Evolutionary conservation across 2,797 vertebrate genomes (phyloP), one percentile per base, ranked within the genome.

Genomic region (Cygnus olor): DNA sequence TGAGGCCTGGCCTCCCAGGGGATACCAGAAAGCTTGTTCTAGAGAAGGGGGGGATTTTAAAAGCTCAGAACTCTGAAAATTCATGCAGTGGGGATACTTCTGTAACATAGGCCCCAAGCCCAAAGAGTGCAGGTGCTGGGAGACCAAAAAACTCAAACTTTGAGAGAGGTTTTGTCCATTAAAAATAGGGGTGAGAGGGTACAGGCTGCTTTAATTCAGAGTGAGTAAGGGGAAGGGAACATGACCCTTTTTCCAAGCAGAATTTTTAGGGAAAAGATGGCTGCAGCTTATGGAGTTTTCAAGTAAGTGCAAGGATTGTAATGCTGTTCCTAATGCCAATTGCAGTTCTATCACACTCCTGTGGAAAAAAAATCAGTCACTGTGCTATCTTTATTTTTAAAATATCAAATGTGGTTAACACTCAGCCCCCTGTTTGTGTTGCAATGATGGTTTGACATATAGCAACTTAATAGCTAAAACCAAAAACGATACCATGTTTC

Each of bases 301-400:
- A 49, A 54, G 32, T 45, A 28, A 40, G 2, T 69, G 28, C 17
- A 42, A 81, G 40, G 54, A 11, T 12, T 42, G 14, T 81, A 42
- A 66, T 45, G 6, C 28, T 20, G 28, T 76, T 86, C 68, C 64
- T 0, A 0, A 3, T 30, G 30, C 12, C 38, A 25, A 38, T 3
- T 27, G 49, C 42, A 68, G 66, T 7, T 11, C 34, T 21, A 21
- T 17, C 63, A 36, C 36, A 30, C 22, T 24, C 9, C 54, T 15
- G 51, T 45, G 36, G 57, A 34, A 56, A 44, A 18, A 51, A 24
- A 38, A 78, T 83, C n/a, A 28, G 71, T 20, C 45, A 10, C 17
- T 51, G 14, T 18, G 3, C 16, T 20, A 2, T 8, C 47, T 71
- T 73, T 72, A 14, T 63, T 82, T 77, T 89, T 57, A 51, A 57